Base-by-base conservation (phyloP, 2,797 vertebrate genomes). In the Tapera naevia region DNA sequence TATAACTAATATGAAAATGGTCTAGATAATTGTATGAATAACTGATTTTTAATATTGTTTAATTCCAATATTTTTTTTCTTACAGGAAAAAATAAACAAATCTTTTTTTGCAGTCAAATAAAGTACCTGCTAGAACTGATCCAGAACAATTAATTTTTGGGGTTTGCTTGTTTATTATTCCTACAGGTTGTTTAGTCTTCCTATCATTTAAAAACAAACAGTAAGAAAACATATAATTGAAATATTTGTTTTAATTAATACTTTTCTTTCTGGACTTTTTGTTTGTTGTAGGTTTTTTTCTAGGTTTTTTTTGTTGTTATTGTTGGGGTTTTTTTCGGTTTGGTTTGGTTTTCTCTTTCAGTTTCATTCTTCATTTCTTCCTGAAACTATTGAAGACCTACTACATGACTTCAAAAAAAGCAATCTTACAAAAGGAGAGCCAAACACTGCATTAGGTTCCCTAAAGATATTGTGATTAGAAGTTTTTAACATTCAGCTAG, bases 301-400 rank as follows among this genome's bases (percentile, higher is more conserved):
- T 23, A n/a, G n/a, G n/a, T 46, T 45, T 19, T 8, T 14, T n/a
- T 41, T 41, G n/a, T n/a, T 41, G 39, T 41, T 41, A 39, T 41
- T 10, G 39, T 41, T 10, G 39, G n/a, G n/a, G n/a, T n/a, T n/a
- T n/a, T 41, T 41, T 41, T 41, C n/a, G n/a, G 39, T 41, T 41
- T 41, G 39, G 41, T 41, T 10, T 2, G 1, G 1, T 1, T 23
- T 37, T 60, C 58, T 53, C n/a, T 50, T 62, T 3, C 0, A 60
- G 7, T 51, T 76, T 24, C 50, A 19, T 60, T 82, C 58, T 67
- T 48, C 10, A 37, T 69, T 76, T 27, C 5, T 57, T 83, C 86
- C 32, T 70, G 46, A 86, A 86, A 65, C 10, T 21, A 17, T 4
- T 56, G 16, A 62, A 74, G 41, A 67, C 27, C 13, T 45, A 35